Evolutionary conservation across 1,140 invertebrate genomes (phyloP).

Genomic region (Orchestia grillus): DNA sequence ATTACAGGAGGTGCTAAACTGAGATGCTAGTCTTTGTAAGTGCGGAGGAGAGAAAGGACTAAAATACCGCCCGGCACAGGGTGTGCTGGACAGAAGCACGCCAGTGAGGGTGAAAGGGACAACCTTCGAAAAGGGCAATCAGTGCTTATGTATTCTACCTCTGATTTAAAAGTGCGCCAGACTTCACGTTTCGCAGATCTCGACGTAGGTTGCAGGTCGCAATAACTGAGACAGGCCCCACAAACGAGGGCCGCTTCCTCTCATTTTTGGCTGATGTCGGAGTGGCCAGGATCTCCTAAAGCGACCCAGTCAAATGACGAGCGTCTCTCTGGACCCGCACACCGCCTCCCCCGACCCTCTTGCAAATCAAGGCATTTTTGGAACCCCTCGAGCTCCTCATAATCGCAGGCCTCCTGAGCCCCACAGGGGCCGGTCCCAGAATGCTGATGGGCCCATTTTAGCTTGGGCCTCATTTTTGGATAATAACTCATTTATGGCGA

Average conservation of each 20-base stretch:
- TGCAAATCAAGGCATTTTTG: slow-evolving; percentile 42
- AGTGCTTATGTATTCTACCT: not conserved
- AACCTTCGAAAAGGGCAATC: not conserved
- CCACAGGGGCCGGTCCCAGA: slow-evolving; percentile 14
- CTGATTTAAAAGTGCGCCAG: not conserved
- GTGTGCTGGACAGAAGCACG: not conserved
- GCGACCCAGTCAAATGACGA: not conserved
- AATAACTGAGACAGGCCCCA: not conserved
- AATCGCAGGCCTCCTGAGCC: slow-evolving; percentile 51
- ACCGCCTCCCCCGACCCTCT: not conserved
- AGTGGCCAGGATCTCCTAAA: not conserved
- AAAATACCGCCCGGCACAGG: no score
- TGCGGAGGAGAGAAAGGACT: no score
- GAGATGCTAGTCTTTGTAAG: no score
- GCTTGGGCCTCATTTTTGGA: slow-evolving; percentile 46
- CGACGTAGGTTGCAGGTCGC: not conserved
- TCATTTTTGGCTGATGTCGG: not conserved
- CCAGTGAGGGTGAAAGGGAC: not conserved
- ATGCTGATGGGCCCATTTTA: slow-evolving; percentile 50
- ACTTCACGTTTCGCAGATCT: not conserved
- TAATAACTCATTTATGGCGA: slow-evolving; percentile 53
- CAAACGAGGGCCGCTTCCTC: not conserved
- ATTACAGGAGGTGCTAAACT: no score
- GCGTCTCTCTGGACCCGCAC: not conserved
- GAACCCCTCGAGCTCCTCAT: slow-evolving; percentile 35